phyloP scores from a whole-genome alignment of 2,113 vertebrate genomes.

The Serilophus lunatus region DNA sequence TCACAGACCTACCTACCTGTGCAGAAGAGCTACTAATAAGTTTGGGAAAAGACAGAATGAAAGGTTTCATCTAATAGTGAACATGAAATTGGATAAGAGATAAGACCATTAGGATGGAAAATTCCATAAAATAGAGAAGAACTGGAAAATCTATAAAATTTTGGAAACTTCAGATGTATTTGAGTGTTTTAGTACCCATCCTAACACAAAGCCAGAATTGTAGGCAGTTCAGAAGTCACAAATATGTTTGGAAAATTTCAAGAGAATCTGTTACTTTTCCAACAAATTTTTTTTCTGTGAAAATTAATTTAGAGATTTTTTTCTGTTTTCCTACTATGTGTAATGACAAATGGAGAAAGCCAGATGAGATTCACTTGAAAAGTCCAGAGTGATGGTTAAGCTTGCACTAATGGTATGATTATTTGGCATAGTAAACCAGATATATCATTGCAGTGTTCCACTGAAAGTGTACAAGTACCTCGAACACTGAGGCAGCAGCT shows the following conservation, averaged over 20 bases:
- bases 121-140: background rate
- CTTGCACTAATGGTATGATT: background rate
- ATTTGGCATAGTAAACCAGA: background rate
- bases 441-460: background rate
- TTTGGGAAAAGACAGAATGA: background rate
- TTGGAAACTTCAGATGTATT: background rate
- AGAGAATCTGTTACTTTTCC: background rate
- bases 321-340: background rate
- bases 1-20: background rate
- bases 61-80: background rate
- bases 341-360: background rate
- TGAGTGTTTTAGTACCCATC: background rate
- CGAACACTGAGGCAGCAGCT: background rate
- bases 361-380: background rate
- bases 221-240: background rate
- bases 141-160: background rate
- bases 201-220: background rate
- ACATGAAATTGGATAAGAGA: background rate
- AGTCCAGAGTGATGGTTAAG: background rate
- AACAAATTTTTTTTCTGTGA: background rate
- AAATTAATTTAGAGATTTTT: background rate
- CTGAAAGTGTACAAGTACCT: background rate
- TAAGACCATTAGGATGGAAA: background rate
- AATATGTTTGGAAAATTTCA: background rate
- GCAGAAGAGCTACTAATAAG: background rate